Percentiles rank a stretch among this genome's conserved stretches.
Conservation (phyloP, 2,113 vertebrate genomes). For the Oreochromis spilurus region DNA sequence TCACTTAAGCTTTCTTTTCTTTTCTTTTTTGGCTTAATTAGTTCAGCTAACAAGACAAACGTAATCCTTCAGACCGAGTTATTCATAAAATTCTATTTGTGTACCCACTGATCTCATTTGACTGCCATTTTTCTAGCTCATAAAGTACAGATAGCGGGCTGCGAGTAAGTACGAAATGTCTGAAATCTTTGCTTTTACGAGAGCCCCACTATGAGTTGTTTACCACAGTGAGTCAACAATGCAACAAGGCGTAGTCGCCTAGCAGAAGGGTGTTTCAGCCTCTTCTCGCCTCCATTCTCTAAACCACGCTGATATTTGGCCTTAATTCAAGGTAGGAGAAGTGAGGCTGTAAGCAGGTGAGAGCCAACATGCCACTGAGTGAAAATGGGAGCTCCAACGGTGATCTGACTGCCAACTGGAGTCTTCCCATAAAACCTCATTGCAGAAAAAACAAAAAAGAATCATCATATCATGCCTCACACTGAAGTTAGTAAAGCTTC, state of each 20-base stretch:
- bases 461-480: background rate
- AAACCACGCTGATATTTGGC: background rate
- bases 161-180: constrained; percentile 22
- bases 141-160: constrained; percentile 34
- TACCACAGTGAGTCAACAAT: constrained; percentile 33
- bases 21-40: constrained; percentile 40
- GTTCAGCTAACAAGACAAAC: constrained; percentile 1
- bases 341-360: background rate
- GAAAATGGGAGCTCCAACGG: background rate
- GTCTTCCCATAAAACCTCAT: background rate
- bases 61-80: constrained; percentile 1
- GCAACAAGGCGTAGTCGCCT: background rate
- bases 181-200: constrained; percentile 38
- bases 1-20: background rate
- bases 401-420: background rate
- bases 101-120: constrained; percentile 24
- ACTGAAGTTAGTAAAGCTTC: constrained; percentile 9
- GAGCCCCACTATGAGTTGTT: constrained; percentile 10
- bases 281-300: background rate
- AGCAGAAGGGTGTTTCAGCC: background rate
- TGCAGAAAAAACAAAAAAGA: background rate
- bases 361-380: background rate
- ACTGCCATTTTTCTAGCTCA: constrained; percentile 11
- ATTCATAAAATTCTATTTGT: constrained; percentile 23
- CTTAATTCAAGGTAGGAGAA: background rate